Evolutionary conservation across 2,888 invertebrate species (phyloP), one percentile per base, ranked within the genome.

Genomic region (Drosophila prostipennis): DNA sequence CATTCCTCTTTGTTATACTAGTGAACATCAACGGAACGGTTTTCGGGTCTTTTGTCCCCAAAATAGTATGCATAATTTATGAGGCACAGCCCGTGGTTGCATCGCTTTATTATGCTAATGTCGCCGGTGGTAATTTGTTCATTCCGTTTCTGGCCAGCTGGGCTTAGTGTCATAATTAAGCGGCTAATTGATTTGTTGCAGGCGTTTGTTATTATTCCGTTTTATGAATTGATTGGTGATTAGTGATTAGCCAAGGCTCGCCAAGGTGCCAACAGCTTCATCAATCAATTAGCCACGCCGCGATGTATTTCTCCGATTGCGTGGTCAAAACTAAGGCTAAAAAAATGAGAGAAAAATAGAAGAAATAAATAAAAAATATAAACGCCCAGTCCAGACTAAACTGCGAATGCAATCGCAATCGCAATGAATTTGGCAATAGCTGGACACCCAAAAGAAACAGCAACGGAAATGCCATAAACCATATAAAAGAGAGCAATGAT

Each of bases 121-220:
- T 69, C 57, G 32, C 16, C 40, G 64, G 52, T 48, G 79, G 80
- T 87, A 84, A 84, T 84, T 84, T 87, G 85, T 81, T 74, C 74
- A 75, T 63, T 82, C 79, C 69, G 80, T 74, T 69, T 80, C 74
- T 74, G 78, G 69, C 78, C 67, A 69, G 68, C 69, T 76, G 75
- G 74, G 77, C 79, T 85, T 85, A 87, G 85, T 85, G 85, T 87
- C 85, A 85, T 85, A 83, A 85, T 85, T 85, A 87, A 83, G 87
- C 79, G 78, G 78, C 82, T 85, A 85, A 85, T 85, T 85, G 85
- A 85, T 85, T 85, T 85, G 84, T 87, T 80, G 82, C 77, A 81
- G 82, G 78, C 76, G 75, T 63, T 63, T 65, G 70, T 72, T 77
- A 77, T 74, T 57, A 55, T 57, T 76, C 58, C 64, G 67, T 74